A percentile compares a stretch with the other conserved stretches of the same genome.
Evolutionary conservation across 2,888 invertebrate species (phyloP).

Genomic region (Oscheius sp.): DNA sequence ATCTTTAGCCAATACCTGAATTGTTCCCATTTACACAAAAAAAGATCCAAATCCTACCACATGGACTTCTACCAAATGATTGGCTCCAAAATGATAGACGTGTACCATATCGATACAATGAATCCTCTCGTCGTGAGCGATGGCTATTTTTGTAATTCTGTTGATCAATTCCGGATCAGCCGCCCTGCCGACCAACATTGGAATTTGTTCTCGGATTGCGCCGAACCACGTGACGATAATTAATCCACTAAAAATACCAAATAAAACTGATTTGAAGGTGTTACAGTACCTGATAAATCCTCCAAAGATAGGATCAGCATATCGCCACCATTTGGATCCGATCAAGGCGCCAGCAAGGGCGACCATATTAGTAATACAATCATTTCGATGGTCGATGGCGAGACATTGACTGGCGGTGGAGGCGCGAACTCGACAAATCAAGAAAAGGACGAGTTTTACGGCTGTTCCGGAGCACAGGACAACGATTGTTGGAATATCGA

Average conservation of each 20-base stretch:
- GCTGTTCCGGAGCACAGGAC: conserved; percentile 55
- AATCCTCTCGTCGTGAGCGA: conserved; percentile 62
- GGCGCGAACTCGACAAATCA: conserved; percentile 55
- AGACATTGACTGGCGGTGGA: conserved; percentile 63
- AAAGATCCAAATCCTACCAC: conserved; percentile 67
- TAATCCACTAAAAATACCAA: conserved; percentile 49
- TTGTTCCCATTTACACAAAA: background rate
- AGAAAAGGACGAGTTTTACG: conserved; percentile 55
- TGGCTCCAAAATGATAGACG: conserved; percentile 76
- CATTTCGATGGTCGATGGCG: conserved; percentile 75
- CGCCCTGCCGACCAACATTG: conserved; percentile 57
- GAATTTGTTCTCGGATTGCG: conserved; percentile 59
- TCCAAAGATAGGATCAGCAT: conserved; percentile 75
- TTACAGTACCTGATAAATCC: conserved; percentile 74
- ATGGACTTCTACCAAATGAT: conserved; percentile 73
- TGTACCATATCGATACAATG: conserved; percentile 74
- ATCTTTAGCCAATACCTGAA: conserved; percentile 71
- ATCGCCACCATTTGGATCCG: conserved; percentile 74
- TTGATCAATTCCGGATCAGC: conserved; percentile 60
- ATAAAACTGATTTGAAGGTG: background rate
- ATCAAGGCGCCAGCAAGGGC: conserved; percentile 75
- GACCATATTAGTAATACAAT: conserved; percentile 74
- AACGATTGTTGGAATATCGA: conserved; percentile 51
- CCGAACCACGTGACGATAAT: conserved; percentile 61
- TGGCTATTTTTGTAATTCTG: conserved; percentile 59